These are phyloP conservation scores for Chroicocephalus ridibundus DNA, from an alignment of 2,113 vertebrate species.

Conservation along the genomic window DNA sequence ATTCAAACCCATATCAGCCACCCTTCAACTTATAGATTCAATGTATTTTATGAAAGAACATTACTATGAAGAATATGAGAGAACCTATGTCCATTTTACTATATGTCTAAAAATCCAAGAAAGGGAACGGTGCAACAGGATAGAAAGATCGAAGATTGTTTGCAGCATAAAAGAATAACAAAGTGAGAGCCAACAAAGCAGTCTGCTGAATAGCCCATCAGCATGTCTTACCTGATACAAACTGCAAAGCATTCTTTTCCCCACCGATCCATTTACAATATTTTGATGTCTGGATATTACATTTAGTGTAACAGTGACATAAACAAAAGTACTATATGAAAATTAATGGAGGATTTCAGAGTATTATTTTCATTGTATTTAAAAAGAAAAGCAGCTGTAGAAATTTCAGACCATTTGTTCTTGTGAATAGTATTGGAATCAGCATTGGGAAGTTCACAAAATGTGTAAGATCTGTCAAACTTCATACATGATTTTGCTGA, in stretches of 20 bases:
- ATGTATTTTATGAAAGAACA: not conserved
- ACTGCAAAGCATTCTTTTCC: not conserved
- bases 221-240: not conserved
- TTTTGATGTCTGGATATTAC: not conserved
- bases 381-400: not conserved
- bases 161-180: not conserved
- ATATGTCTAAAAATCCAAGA: not conserved
- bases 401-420: not conserved
- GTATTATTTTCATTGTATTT: not conserved
- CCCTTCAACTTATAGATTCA: not conserved
- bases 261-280: not conserved
- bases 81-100: not conserved
- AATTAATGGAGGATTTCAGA: not conserved
- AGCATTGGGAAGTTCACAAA: not conserved
- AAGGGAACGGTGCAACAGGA: not conserved
- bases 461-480: not conserved
- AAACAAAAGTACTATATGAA: not conserved
- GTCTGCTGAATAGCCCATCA: not conserved
- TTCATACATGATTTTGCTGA: not conserved
- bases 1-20: not conserved
- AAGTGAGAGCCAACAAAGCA: not conserved
- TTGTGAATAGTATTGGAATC: not conserved
- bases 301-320: not conserved
- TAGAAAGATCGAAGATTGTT: not conserved
- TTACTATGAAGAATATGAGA: not conserved